phyloP scores from a whole-genome alignment of 2,797 vertebrate genomes.

The Crocidura indochinensis region DNA sequence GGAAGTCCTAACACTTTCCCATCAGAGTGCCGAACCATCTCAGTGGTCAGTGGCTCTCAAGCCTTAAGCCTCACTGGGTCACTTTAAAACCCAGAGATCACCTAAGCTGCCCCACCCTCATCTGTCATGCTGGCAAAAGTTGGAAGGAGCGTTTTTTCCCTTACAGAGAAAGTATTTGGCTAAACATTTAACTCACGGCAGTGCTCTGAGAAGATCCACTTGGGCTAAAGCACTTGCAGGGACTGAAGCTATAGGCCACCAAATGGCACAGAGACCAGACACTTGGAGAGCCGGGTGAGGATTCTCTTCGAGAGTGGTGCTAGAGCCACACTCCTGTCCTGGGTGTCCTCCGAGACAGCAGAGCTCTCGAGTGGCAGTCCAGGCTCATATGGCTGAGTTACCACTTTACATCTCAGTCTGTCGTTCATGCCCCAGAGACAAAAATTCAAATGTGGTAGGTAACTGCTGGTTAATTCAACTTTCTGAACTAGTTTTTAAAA shows the following conservation, averaged over 20 bases:
- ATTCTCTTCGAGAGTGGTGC: not conserved
- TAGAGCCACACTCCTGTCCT: not conserved
- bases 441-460: conserved; percentile 82
- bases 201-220: conserved; percentile 71
- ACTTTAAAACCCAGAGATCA: conserved; percentile 69
- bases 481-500: conserved; percentile 73
- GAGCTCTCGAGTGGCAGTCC: not conserved
- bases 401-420: conserved; percentile 51
- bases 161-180: conserved; percentile 68
- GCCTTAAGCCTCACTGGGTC: conserved; percentile 80
- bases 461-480: conserved; percentile 87
- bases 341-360: not conserved
- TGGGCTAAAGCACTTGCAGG: conserved; percentile 67
- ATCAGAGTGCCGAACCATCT: conserved; percentile 69
- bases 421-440: conserved; percentile 68
- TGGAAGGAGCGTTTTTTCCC: conserved; percentile 65
- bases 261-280: conserved; percentile 39
- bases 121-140: conserved; percentile 50
- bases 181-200: conserved; percentile 72
- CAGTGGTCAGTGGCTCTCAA: conserved; percentile 62
- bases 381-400: not conserved
- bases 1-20: conserved; percentile 82
- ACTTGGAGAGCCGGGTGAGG: not conserved
- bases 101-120: conserved; percentile 61
- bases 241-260: conserved; percentile 16